These are phyloP conservation scores for Brenthis ino DNA, from an alignment of 2,888 invertebrate species.

Conservation along the genomic window DNA sequence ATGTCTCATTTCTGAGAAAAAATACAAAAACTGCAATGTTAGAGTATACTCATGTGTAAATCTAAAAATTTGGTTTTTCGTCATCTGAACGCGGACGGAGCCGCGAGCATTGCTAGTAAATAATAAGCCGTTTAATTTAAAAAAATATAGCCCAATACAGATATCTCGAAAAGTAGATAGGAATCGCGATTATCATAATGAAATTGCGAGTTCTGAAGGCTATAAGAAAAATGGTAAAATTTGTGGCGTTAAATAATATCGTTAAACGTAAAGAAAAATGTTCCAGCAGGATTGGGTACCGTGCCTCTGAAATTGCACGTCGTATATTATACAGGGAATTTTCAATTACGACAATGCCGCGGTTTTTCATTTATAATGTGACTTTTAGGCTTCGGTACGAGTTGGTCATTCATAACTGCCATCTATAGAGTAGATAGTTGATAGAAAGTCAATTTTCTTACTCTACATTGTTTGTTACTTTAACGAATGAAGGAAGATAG, in stretches of 20 bases:
- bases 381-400: slow-evolving; percentile 75
- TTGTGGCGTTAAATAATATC: slow-evolving; percentile 81
- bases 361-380: slow-evolving; percentile 82
- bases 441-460: slow-evolving; percentile 30
- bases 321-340: slow-evolving; percentile 81
- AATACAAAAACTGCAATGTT: too few species aligned
- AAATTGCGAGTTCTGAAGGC: slow-evolving; percentile 69
- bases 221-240: slow-evolving; percentile 76
- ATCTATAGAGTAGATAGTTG: slow-evolving; percentile 39
- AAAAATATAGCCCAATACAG: slow-evolving; percentile 30
- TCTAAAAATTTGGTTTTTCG: too few species aligned
- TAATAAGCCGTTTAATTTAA: slow-evolving; percentile 30
- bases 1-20: too few species aligned
- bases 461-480: background rate
- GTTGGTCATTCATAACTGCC: slow-evolving; percentile 71
- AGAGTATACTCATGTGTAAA: too few species aligned
- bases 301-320: slow-evolving; percentile 77
- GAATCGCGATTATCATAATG: slow-evolving; percentile 79
- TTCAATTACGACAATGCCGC: slow-evolving; percentile 81
- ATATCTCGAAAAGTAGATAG: slow-evolving; percentile 36
- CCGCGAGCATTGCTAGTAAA: slow-evolving; percentile 1
- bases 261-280: slow-evolving; percentile 78
- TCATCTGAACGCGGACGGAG: too few species aligned
- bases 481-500: too few species aligned
- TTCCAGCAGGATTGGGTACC: slow-evolving; percentile 59